Conservation (phyloP, 2,888 invertebrate species). For the Monoplex corrugatus region DNA sequence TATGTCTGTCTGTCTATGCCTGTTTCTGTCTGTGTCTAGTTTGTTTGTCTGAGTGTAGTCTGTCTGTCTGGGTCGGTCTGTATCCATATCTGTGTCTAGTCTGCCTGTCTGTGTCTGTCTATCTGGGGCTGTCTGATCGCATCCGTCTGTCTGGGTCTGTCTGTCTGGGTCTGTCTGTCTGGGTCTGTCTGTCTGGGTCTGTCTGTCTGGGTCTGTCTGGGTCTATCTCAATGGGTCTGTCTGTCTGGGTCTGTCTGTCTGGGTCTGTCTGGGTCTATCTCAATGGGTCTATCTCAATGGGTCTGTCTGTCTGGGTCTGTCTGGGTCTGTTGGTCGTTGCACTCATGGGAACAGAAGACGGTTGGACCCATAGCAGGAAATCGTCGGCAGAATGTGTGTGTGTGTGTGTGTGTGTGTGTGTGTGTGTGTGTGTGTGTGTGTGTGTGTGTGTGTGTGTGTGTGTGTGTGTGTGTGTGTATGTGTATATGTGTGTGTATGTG, state of each 20-base stretch:
- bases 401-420: slow-evolving; percentile 11
- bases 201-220: neutral
- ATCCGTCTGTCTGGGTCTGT: neutral
- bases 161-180: neutral
- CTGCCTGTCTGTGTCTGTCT: neutral
- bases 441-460: neutral
- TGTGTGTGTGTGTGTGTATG: too few species aligned
- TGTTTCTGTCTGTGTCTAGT: neutral
- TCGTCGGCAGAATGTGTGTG: neutral
- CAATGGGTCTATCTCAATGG: too few species aligned
- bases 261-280: neutral
- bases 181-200: neutral
- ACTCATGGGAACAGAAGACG: too few species aligned
- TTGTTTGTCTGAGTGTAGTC: neutral
- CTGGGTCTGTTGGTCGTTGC: too few species aligned
- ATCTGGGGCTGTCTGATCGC: neutral
- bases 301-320: too few species aligned
- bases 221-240: neutral
- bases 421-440: neutral
- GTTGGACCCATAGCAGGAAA: too few species aligned
- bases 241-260: neutral
- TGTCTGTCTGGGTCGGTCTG: too few species aligned
- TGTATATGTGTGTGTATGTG: too few species aligned
- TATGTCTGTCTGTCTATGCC: neutral
- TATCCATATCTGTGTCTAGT: neutral